phyloP scores from a whole-genome alignment of 2,797 vertebrate genomes.

The Macroramphosus scolopax region DNA sequence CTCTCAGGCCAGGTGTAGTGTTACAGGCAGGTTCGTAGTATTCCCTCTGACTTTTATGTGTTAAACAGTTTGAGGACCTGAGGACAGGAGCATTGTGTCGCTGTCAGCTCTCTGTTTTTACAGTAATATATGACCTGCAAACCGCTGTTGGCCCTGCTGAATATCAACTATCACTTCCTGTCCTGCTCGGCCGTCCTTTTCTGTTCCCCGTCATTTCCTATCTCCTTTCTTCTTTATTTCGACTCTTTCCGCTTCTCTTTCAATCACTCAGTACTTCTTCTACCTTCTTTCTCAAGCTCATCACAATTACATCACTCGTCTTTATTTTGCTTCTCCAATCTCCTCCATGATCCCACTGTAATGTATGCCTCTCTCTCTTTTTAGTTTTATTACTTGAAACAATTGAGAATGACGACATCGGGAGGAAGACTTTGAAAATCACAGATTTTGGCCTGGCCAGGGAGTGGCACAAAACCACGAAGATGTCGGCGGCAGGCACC shows the following conservation, averaged over 20 bases:
- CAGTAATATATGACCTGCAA: slow-evolving; percentile 60
- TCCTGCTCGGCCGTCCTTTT: slow-evolving; percentile 14
- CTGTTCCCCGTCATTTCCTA: slow-evolving; percentile 15
- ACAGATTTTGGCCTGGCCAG: slow-evolving; percentile 94
- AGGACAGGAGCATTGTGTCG: slow-evolving; percentile 65
- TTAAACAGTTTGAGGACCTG: slow-evolving; percentile 57
- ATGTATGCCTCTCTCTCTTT: slow-evolving; percentile 23
- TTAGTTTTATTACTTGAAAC: slow-evolving; percentile 93
- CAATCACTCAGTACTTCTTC: slow-evolving; percentile 1
- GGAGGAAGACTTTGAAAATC: slow-evolving; percentile 95
- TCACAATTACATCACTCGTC: background rate
- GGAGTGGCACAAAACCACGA: slow-evolving; percentile 96
- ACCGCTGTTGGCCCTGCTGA: slow-evolving; percentile 43
- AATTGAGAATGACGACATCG: slow-evolving; percentile 90
- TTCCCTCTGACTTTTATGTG: slow-evolving; percentile 58
- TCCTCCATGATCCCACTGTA: background rate
- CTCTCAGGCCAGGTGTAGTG: slow-evolving; percentile 45
- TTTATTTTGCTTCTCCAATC: background rate
- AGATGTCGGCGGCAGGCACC: slow-evolving; percentile 94
- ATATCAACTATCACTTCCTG: slow-evolving; percentile 55
- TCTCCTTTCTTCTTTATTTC: slow-evolving; percentile 14
- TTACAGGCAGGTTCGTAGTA: slow-evolving; percentile 53
- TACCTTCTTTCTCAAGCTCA: background rate
- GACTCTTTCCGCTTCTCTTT: slow-evolving; percentile 15
- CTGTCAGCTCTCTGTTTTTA: slow-evolving; percentile 62